Evolutionary conservation across 2,888 invertebrate genomes (phyloP).

Genomic region (Cepaea hortensis): DNA sequence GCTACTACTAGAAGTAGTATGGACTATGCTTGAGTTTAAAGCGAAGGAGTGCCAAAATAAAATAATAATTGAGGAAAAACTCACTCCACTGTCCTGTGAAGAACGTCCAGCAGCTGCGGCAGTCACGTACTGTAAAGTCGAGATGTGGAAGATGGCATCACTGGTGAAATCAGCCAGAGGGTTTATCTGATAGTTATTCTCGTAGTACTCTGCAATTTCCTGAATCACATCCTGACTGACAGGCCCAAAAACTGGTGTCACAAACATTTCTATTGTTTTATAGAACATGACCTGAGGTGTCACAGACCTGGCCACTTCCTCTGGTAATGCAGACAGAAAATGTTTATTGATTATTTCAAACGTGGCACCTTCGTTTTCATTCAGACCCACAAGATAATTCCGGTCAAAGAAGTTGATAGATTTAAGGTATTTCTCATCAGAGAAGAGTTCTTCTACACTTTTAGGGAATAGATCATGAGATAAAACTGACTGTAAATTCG

Average conservation of each 20-base stretch:
- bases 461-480: conserved; percentile 46
- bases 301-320: not conserved
- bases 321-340: not conserved
- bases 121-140: not conserved
- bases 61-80: not conserved
- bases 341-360: not conserved
- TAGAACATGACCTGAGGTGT: conserved; percentile 6
- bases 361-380: conserved; percentile 43
- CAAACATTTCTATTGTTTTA: not conserved
- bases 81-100: conserved; percentile 28
- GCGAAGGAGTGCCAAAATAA: too few species aligned
- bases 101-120: conserved; percentile 16
- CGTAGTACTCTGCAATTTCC: conserved; percentile 24
- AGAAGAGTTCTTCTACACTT: not conserved
- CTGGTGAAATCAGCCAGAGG: conserved; percentile 16
- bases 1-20: too few species aligned
- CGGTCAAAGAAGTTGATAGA: conserved; percentile 46
- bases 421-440: conserved; percentile 41
- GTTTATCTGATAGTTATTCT: not conserved
- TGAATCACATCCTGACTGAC: conserved; percentile 26
- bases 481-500: conserved; percentile 1
- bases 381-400: conserved; percentile 27
- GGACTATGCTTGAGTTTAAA: too few species aligned
- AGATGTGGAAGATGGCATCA: conserved; percentile 28
- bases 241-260: not conserved